Evolutionary conservation across 2,888 invertebrate species (phyloP).

Genomic region (Tenthredo notha): DNA sequence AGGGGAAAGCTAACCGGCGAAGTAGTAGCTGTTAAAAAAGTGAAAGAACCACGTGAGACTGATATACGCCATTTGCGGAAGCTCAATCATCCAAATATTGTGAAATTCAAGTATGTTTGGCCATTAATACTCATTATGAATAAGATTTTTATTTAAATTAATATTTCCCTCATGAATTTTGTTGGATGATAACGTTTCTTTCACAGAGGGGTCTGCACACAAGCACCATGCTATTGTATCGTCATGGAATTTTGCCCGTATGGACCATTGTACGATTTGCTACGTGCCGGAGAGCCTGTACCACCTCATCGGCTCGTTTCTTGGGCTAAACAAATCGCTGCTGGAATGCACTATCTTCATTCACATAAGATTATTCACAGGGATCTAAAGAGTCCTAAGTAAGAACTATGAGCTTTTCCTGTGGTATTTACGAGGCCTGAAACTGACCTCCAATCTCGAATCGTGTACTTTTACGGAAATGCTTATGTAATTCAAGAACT

Average conservation of each 20-base stretch:
- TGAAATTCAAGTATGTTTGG: slow-evolving; percentile 86
- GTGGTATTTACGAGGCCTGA: not conserved
- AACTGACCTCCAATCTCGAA: not conserved
- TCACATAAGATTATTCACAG: slow-evolving; percentile 98
- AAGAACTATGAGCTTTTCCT: slow-evolving; percentile 78
- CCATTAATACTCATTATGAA: slow-evolving; percentile 21
- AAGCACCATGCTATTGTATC: slow-evolving; percentile 95
- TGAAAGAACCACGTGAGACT: slow-evolving; percentile 94
- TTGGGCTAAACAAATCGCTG: slow-evolving; percentile 97
- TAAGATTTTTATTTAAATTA: not conserved
- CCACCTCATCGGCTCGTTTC: slow-evolving; percentile 92
- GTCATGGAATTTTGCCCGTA: slow-evolving; percentile 99
- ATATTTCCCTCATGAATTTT: not conserved
- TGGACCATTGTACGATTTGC: slow-evolving; percentile 95
- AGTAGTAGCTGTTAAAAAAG: slow-evolving; percentile 97
- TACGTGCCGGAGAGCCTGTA: slow-evolving; percentile 91
- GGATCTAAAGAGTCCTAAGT: slow-evolving; percentile 99
- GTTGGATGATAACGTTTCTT: slow-evolving; percentile 60
- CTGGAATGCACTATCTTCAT: slow-evolving; percentile 98
- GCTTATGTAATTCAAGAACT: not conserved
- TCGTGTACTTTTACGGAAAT: not conserved
- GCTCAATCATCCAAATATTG: slow-evolving; percentile 97
- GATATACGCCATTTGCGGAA: slow-evolving; percentile 95
- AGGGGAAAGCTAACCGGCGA: slow-evolving; percentile 90
- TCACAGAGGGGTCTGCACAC: slow-evolving; percentile 93